Evolutionary conservation across 2,888 invertebrate species (phyloP), one percentile per base, ranked within the genome.

Genomic region (Caenorhabditis auriculariae): DNA sequence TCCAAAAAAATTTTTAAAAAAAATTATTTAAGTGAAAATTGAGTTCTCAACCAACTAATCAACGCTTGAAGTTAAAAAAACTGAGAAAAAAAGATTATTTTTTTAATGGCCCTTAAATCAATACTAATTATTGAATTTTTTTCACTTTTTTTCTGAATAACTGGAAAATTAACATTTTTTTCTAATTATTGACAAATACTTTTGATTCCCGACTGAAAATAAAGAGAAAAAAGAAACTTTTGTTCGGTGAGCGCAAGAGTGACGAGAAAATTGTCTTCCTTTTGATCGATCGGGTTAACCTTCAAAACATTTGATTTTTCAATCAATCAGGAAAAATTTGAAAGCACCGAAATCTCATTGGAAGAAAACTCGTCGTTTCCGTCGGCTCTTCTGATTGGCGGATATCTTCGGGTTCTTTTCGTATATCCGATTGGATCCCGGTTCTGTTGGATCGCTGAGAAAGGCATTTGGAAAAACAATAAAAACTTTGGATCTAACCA

Each of bases 361-460:
- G 66, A 64, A 6, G 69, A 64, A 45, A 64, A 64, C 43, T 72
- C 69, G 24, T 69, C 66, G 35, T 64, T 64, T 21, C 63, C 43
- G 24, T 61, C 61, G 7, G 57, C 41, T 38, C 60, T 61, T 38
- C 72, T 75, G 19, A 75, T 61, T 1, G 69, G 69, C 21, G 79
- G 76, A 54, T 81, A 81, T 44, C 80, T 55, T 39, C 80, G 51
- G 7, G 80, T 80, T 23, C 80, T 53, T 47, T 80, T 80, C 7
- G 80, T 80, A 49, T 80, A 80, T 17, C 80, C 80, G 32, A 80
- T 80, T 17, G 80, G 80, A 58, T 80, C 80, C 26, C 80, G 66
- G 47, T 80, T 80, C 52, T 80, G 80, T 65, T 80, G 80, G 39
- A 80, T 80, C 2, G 80, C 78, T 74, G 38, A 55, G 66, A 56